Conservation (phyloP, 2,113 vertebrate species). For the Cyprinodon variegatus region DNA sequence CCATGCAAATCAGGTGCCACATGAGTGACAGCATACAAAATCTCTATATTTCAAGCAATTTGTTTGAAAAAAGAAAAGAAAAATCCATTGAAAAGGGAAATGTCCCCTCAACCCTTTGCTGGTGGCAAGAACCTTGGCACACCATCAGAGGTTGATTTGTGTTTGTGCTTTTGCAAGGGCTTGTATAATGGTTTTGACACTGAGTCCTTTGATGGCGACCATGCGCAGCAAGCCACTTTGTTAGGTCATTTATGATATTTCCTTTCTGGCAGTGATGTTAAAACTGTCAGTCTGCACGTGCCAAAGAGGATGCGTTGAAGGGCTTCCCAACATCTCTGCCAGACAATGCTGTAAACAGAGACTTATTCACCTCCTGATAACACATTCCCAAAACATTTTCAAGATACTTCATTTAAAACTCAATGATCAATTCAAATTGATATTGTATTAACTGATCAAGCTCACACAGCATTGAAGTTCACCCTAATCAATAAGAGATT, state of each 20-base stretch:
- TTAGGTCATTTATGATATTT: constrained; percentile 61
- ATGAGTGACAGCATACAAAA: constrained; percentile 68
- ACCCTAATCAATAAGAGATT: too few relatives aligned
- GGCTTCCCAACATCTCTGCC: constrained; percentile 1
- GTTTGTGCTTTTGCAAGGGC: constrained; percentile 34
- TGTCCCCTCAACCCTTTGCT: constrained; percentile 32
- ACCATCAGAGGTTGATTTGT: constrained; percentile 54
- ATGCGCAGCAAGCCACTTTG: constrained; percentile 55
- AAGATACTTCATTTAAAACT: neutral
- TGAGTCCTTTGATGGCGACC: constrained; percentile 66
- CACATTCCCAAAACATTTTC: neutral
- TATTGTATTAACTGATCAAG: too few relatives aligned
- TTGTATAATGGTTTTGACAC: constrained; percentile 69
- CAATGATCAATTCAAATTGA: too few relatives aligned
- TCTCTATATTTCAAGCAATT: constrained; percentile 57
- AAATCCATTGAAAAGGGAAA: constrained; percentile 52
- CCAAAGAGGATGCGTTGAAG: neutral
- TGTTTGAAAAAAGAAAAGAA: constrained; percentile 24
- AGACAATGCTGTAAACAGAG: constrained; percentile 21
- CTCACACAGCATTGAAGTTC: too few relatives aligned
- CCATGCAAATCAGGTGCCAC: constrained; percentile 42
- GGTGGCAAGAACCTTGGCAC: constrained; percentile 43
- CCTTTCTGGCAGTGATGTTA: constrained; percentile 34
- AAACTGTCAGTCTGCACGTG: constrained; percentile 40
- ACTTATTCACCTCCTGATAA: neutral